A percentile compares a stretch with the other conserved stretches of the same genome.
phyloP scores from a whole-genome alignment of 2,888 invertebrate species.

The Orthonychiurus folsomi region DNA sequence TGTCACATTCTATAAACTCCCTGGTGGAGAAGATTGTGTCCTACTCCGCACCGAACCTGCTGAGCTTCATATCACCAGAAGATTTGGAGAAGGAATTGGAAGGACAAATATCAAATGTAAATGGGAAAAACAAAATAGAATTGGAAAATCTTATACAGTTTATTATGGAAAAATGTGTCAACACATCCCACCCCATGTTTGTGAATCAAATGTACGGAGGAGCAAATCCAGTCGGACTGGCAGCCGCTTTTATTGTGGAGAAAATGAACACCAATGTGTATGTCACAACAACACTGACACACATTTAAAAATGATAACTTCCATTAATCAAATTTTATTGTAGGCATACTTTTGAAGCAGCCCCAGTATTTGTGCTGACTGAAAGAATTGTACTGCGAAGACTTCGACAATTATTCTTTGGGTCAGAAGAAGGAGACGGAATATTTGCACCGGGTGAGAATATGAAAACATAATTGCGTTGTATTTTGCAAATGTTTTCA shows the following conservation, averaged over 20 bases:
- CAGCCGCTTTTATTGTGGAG: slow-evolving; percentile 67
- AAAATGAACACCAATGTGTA: slow-evolving; percentile 75
- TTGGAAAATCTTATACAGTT: slow-evolving; percentile 21
- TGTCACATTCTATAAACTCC: slow-evolving; percentile 2
- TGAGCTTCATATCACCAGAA: slow-evolving; percentile 33
- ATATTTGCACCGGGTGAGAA: slow-evolving; percentile 61
- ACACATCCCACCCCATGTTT: slow-evolving; percentile 65
- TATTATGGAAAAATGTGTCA: slow-evolving; percentile 53
- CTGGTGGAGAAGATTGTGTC: slow-evolving; percentile 25
- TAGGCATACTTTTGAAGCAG: slow-evolving; percentile 73
- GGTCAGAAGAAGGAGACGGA: slow-evolving; percentile 58
- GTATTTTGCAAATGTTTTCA: no score
- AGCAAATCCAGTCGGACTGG: slow-evolving; percentile 62
- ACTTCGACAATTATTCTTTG: slow-evolving; percentile 55
- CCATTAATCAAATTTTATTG: no score
- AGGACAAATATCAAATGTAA: neutral
- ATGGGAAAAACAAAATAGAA: neutral
- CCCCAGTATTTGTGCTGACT: slow-evolving; percentile 66
- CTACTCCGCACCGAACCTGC: slow-evolving; percentile 18
- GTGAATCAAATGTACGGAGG: slow-evolving; percentile 71
- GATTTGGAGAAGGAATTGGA: slow-evolving; percentile 31
- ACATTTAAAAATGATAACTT: slow-evolving; percentile 20
- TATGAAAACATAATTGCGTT: no score
- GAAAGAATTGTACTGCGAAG: slow-evolving; percentile 58
- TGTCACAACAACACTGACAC: no score